Evolutionary conservation across 2,113 vertebrate species (phyloP).

Genomic region (Thryonomys swinderianus): DNA sequence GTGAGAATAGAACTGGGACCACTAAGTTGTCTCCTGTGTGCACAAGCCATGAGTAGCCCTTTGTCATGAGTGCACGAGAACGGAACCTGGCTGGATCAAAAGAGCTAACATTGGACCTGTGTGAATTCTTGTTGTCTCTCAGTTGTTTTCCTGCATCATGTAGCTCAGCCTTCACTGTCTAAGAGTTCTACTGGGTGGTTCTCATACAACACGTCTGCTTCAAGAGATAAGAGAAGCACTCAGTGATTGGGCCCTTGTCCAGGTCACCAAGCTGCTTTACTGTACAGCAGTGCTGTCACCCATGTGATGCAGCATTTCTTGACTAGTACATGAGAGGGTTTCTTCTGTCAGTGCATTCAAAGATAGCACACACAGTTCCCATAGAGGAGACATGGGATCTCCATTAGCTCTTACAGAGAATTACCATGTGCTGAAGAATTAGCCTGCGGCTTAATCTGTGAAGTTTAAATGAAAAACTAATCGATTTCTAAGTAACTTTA

Average conservation of each 20-base stretch:
- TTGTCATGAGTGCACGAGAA: not conserved
- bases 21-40: too few species aligned
- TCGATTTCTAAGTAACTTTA: not conserved
- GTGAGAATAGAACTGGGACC: not conserved
- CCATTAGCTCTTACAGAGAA: not conserved
- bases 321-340: not conserved
- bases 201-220: not conserved
- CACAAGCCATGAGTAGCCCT: not conserved
- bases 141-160: not conserved
- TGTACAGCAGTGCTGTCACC: not conserved
- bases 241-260: not conserved
- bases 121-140: not conserved
- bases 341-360: not conserved
- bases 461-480: not conserved
- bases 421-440: not conserved
- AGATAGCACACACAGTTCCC: not conserved
- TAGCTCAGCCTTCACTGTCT: not conserved
- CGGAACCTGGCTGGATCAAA: not conserved
- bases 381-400: not conserved
- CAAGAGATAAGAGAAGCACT: not conserved
- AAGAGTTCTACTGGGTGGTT: not conserved
- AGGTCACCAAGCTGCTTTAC: not conserved
- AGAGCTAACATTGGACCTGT: rapidly evolving
- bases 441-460: not conserved
- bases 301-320: not conserved